These are phyloP conservation scores for Drosophila rubida DNA, from an alignment of 2,888 invertebrate genomes.

Conservation along the genomic window DNA sequence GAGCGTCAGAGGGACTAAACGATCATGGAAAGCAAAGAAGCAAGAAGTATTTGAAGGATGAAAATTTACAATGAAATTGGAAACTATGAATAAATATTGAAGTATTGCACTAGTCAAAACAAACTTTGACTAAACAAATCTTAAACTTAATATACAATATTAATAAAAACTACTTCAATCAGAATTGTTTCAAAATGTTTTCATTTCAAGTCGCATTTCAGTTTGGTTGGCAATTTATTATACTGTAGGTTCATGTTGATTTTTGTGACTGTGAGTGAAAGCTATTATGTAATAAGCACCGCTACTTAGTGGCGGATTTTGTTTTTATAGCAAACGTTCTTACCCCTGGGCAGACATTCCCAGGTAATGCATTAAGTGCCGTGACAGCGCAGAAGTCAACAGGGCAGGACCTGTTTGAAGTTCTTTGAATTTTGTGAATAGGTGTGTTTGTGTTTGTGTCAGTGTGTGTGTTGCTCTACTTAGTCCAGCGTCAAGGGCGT, in stretches of 20 bases:
- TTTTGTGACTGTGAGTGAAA: slow-evolving; percentile 51
- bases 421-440: slow-evolving; percentile 59
- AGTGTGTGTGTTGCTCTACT: slow-evolving; percentile 35
- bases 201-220: background rate
- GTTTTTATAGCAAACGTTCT: slow-evolving; percentile 60
- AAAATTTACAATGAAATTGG: no score
- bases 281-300: slow-evolving; percentile 76
- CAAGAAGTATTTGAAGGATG: no score
- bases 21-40: background rate
- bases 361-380: slow-evolving; percentile 26
- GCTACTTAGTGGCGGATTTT: slow-evolving; percentile 76
- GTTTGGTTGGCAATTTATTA: background rate
- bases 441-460: slow-evolving; percentile 21
- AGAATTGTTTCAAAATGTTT: no score
- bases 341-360: background rate
- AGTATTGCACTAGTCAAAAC: no score
- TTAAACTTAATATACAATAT: no score
- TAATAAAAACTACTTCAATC: no score
- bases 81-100: no score
- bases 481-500: slow-evolving; percentile 18
- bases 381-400: background rate
- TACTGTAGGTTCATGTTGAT: slow-evolving; percentile 7
- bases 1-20: background rate
- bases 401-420: slow-evolving; percentile 60
- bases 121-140: no score